These are phyloP conservation scores for Morphnarchus princeps DNA, from an alignment of 2,113 vertebrate species.

Conservation along the genomic window DNA sequence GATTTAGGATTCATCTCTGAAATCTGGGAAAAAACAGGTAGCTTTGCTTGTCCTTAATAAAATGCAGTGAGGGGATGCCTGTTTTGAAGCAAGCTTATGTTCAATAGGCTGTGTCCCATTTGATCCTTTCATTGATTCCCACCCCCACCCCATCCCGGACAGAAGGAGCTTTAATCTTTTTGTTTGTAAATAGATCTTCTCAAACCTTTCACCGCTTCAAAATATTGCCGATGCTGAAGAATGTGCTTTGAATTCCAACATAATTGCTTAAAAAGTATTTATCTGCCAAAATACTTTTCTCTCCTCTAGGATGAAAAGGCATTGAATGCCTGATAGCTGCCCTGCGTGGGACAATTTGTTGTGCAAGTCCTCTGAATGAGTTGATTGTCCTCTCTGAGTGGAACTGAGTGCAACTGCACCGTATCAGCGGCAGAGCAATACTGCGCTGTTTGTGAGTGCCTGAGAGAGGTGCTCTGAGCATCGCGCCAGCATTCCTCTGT, in stretches of 20 bases:
- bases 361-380: not conserved
- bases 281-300: not conserved
- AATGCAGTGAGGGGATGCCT: not conserved
- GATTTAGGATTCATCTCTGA: not conserved
- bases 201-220: not conserved
- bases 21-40: not conserved
- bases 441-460: too few species aligned
- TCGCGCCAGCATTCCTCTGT: rapidly evolving
- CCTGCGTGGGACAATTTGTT: not conserved
- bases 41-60: not conserved
- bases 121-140: not conserved
- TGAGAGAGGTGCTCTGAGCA: not conserved
- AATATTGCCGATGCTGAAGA: not conserved
- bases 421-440: not conserved
- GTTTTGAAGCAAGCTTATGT: not conserved
- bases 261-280: not conserved
- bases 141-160: not conserved
- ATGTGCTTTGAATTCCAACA: not conserved
- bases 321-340: not conserved
- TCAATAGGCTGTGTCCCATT: not conserved
- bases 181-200: constrained; percentile 17
- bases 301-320: not conserved
- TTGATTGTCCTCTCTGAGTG: not conserved
- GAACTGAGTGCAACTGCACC: not conserved
- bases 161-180: not conserved